These are phyloP conservation scores for Coracopsis vasa DNA, from an alignment of 2,113 vertebrate genomes.

Conservation along the genomic window DNA sequence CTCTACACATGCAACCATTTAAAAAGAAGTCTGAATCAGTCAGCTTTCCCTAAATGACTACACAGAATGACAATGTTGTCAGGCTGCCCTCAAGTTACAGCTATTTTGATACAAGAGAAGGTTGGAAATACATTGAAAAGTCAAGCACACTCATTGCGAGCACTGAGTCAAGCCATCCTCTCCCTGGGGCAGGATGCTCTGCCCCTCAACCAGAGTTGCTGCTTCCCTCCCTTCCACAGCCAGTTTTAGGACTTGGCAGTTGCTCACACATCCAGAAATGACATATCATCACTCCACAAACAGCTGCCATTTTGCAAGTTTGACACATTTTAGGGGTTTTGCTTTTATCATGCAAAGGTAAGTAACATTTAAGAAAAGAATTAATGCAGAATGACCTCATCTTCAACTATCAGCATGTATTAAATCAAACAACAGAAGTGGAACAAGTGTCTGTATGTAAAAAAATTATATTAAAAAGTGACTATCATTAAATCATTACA, in stretches of 20 bases:
- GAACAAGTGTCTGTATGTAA: neutral
- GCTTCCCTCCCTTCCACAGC: neutral
- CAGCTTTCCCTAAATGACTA: neutral
- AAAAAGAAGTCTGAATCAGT: conserved; percentile 18
- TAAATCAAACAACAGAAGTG: neutral
- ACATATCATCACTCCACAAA: neutral
- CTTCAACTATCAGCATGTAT: neutral
- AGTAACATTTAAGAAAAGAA: neutral
- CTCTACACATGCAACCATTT: neutral
- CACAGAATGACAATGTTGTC: neutral
- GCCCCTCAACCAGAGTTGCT: neutral
- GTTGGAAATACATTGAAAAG: neutral
- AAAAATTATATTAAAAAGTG: neutral
- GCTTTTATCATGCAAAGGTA: neutral
- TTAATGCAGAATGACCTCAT: neutral
- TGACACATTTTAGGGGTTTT: neutral
- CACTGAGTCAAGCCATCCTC: neutral
- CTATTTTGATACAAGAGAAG: neutral
- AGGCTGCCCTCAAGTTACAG: neutral
- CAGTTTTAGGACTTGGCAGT: neutral
- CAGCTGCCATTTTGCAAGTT: neutral
- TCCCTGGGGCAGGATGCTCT: neutral
- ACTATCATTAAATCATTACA: neutral
- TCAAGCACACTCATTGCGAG: neutral
- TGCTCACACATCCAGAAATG: neutral